Evolutionary conservation across 2,113 vertebrate genomes (phyloP).

Genomic region (Sinocyclocheilus grahami): DNA sequence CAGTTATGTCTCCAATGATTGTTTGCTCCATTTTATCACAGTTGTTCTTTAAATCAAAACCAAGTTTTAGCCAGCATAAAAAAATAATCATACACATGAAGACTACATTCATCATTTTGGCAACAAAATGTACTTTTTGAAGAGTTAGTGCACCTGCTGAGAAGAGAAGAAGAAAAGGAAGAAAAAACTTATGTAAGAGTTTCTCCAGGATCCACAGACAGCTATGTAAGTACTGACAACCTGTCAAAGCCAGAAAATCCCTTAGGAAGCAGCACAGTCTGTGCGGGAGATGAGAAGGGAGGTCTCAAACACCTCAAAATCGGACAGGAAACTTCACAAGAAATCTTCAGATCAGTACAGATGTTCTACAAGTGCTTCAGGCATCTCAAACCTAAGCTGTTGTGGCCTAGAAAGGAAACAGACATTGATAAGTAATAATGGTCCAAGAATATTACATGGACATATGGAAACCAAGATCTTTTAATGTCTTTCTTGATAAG

Average conservation of each 20-base stretch:
- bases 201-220: neutral
- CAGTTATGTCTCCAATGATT: neutral
- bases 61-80: neutral
- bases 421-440: neutral
- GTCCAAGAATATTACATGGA: neutral
- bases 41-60: neutral
- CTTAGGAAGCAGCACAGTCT: neutral
- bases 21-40: neutral
- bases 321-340: neutral
- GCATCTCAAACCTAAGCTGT: neutral
- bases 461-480: neutral
- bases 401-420: neutral
- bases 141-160: neutral
- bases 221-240: neutral
- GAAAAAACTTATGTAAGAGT: neutral
- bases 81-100: too few relatives aligned
- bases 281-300: neutral
- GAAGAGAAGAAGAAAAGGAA: neutral
- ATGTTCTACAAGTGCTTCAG: neutral
- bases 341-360: neutral
- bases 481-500: neutral
- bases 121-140: neutral
- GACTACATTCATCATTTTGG: neutral
- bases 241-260: conserved; percentile 8
- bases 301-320: neutral